Percentiles rank a stretch among this genome's conserved stretches.
These are phyloP conservation scores for Rhaphigaster nebulosa DNA, from an alignment of 2,888 invertebrate genomes.

Conservation along the genomic window DNA sequence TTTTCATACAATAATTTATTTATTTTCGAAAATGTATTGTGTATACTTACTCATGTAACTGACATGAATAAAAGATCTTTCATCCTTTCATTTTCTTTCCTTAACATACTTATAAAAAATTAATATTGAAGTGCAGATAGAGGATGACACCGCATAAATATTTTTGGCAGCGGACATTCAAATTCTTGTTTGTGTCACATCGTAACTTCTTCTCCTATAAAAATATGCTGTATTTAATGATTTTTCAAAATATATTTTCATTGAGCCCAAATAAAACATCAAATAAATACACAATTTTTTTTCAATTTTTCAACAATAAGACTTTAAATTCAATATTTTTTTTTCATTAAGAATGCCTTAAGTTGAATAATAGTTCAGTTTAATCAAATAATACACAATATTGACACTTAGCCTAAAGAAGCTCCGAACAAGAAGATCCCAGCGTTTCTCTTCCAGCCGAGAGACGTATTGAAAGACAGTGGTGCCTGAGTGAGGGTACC, in stretches of 20 bases:
- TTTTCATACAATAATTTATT: background rate
- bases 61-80: background rate
- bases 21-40: background rate
- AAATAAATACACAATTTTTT: too few species aligned
- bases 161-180: background rate
- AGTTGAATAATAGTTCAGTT: too few species aligned
- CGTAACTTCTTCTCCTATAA: slow-evolving; percentile 37
- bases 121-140: background rate
- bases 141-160: background rate
- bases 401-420: too few species aligned
- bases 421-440: too few species aligned
- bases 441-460: too few species aligned
- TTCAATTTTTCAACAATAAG: too few species aligned
- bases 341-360: too few species aligned
- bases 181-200: slow-evolving; percentile 26
- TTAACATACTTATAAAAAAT: background rate
- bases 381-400: too few species aligned
- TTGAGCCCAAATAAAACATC: too few species aligned
- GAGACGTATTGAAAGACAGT: too few species aligned
- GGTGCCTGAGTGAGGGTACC: too few species aligned
- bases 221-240: background rate
- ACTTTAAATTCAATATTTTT: too few species aligned
- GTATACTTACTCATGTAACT: background rate
- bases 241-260: background rate
- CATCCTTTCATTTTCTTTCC: background rate